Base-by-base conservation (phyloP, 2,888 invertebrate genomes). In the Eupeodes luniger region DNA sequence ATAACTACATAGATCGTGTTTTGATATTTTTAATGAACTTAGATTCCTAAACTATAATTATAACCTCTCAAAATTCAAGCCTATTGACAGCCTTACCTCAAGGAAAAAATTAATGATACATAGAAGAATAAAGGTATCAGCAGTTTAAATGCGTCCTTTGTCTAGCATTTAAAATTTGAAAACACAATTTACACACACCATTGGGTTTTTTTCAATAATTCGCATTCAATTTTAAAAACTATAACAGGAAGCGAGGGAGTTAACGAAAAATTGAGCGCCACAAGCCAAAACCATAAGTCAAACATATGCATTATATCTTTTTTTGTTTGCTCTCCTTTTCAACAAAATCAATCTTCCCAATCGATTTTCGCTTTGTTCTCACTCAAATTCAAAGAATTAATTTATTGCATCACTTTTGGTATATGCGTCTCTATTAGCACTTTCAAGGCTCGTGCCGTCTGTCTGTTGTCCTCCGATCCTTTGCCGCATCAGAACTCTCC, bases 381-480 rank as follows among this genome's bases (percentile, higher is more conserved):
- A 59, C 44, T 47, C 19, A 19, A n/a, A 34, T 67, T 55, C 64
- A 19, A n/a, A 12, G 16, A 34, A 78, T 66, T 11, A 64, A 78
- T 88, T 85, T 78, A 88, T 88, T 88, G 66, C 76, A 70, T 80
- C 82, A 83, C 75, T 83, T 83, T 83, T 64, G 86, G 69, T 75
- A 70, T 75, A 64, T 80, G 79, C 81, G 81, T 81, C 88, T 88
- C 84, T 88, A 85, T 88, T 88, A 84, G 59, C 81, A 88, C 77
- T 75, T 75, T 76, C 51, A 27, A 59, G 88, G 75, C 88, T 87
- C 87, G 87, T 84, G 87, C 83, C 77, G 87, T 72, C 47, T 81
- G 81, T 72, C 61, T 40, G 2, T 3, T 27, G 27, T 27, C 27
- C n/a, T 55, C 40, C 11, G 9, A 14, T 10, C 7, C 5, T 40